Evolutionary conservation across 1,140 invertebrate species (phyloP), one percentile per base, ranked within the genome.

Genomic region (Aphelenchoides besseyi): DNA sequence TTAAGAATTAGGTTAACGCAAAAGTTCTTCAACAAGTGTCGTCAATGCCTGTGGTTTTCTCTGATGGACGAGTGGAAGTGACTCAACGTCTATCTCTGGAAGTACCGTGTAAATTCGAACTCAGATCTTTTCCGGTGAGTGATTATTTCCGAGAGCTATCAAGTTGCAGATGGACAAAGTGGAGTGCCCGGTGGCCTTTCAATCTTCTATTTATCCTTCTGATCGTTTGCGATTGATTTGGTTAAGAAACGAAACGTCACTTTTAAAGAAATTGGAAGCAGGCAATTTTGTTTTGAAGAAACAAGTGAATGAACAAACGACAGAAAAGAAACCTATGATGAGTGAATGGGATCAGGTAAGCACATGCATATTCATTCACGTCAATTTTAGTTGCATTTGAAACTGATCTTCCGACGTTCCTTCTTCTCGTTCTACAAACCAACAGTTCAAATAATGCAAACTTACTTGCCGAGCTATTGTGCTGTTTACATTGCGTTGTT

Each of bases 351-450:
- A 48, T 48, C 41, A 48, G 41, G 41, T 23, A 23, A 48, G 41
- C 41, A 48, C 41, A 23, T 48, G 12, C 23, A 23, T 48, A 16
- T 48, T 12, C 41, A 12, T 48, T 48, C 41, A 48, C 41, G 12
- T 23, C 12, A 48, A 23, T 48, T 48, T 48, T 23, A 48, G 41
- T 23, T 48, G 12, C 41, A 16, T 12, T 48, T 48, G 12, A 48
- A 12, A 16, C 41, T 48, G 12, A 12, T 16, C 12, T 23, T 48
- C 12, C 41, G 41, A 23, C 41, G 41, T 12, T 48, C 41, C 12
- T 48, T 48, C 41, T 23, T 48, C 41, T 48, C 41, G 41, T 48
- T 48, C 41, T 48, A 48, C 23, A 48, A 48, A 48, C 41, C 41
- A 23, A 48, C 41, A 16, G 41, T 48, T 12, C 41, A 48, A 23